These are phyloP conservation scores for Willisornis vidua DNA, from an alignment of 2,113 vertebrate species.

Conservation along the genomic window DNA sequence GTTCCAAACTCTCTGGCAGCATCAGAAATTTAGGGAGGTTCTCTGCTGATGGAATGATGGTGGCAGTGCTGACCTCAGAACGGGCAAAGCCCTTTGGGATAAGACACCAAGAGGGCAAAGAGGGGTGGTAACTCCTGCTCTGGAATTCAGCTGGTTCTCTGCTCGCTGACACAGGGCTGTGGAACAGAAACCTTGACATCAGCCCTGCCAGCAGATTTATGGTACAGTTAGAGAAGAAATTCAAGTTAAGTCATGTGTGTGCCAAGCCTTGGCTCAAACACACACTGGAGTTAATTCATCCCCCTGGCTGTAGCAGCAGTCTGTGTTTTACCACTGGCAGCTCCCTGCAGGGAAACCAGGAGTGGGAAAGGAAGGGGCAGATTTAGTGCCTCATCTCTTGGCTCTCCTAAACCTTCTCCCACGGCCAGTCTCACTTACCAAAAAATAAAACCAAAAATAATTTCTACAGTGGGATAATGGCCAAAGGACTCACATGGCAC, in stretches of 20 bases:
- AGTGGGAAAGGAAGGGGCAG: neutral
- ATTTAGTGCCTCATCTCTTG: neutral
- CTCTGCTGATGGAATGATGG: neutral
- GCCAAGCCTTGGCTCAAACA: neutral
- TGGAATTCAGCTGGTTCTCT: neutral
- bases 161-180: fast-evolving
- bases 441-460: neutral
- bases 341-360: neutral
- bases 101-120: neutral
- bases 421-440: neutral
- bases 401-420: neutral
- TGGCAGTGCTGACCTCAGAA: neutral
- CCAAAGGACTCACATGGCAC: fast-evolving
- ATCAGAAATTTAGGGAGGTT: neutral
- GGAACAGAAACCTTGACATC: neutral
- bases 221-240: neutral
- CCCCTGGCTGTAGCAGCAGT: neutral
- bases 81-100: neutral
- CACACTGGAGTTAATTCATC: neutral
- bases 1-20: neutral
- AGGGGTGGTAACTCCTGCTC: neutral
- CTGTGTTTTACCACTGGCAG: neutral
- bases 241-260: neutral
- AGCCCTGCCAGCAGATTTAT: neutral
- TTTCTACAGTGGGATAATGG: neutral